These are phyloP conservation scores for Chamaetylas fuelleborni DNA, from an alignment of 2,113 vertebrate genomes.

Conservation along the genomic window DNA sequence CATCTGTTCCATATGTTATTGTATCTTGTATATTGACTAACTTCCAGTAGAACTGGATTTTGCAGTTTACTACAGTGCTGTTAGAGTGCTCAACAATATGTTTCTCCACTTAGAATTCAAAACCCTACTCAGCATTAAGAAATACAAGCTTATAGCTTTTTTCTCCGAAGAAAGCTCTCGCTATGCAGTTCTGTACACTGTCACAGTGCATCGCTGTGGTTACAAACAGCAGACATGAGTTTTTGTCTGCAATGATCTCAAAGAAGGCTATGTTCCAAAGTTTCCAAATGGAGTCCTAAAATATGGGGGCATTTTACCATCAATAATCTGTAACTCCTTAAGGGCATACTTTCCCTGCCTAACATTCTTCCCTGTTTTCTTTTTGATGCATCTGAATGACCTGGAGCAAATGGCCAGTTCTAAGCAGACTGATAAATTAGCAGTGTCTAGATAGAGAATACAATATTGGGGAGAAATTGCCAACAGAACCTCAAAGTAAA, in stretches of 20 bases:
- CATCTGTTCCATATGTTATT: constrained; percentile 16
- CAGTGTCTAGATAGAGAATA: neutral
- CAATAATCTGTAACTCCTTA: neutral
- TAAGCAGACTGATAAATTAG: neutral
- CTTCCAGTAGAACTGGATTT: constrained; percentile 2
- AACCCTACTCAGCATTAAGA: neutral
- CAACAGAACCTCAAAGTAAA: neutral
- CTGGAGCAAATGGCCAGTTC: neutral
- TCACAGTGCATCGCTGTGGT: neutral
- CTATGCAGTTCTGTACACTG: neutral
- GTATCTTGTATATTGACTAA: neutral
- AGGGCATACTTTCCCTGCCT: neutral
- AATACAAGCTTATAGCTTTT: neutral
- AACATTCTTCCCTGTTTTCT: neutral
- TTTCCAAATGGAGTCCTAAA: neutral
- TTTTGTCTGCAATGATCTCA: neutral
- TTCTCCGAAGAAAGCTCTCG: neutral
- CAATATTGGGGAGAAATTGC: neutral
- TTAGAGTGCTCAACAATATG: neutral
- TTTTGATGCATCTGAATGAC: neutral
- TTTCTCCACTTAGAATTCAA: neutral
- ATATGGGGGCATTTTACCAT: neutral
- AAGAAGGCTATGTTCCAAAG: neutral
- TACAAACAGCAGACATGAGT: neutral
- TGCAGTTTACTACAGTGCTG: neutral